Base-by-base conservation (phyloP, 64 coral and sea anemone genomes). In the Astreopora myriophthalma region DNA sequence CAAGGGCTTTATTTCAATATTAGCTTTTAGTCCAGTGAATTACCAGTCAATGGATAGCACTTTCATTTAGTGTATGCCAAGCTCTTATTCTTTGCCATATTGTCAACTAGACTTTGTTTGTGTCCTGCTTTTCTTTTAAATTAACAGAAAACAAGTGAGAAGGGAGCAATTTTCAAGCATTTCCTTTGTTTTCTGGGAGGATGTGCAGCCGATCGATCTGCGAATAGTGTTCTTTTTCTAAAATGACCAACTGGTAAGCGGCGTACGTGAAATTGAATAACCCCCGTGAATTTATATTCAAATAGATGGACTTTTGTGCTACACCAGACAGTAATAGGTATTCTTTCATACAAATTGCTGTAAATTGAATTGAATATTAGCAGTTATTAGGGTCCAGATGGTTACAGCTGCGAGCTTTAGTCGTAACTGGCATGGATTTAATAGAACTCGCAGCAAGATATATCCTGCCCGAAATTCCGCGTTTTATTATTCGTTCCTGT, bases 341-440 rank as follows among this genome's bases (percentile, higher is more conserved):
- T 83, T 83, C 49, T 83, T 83, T 83, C 79, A 83, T 83, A 83
- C 79, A 83, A 83, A 83, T 83, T 83, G 79, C 64, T 83, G 79
- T 83, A 83, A 83, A 83, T 83, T 83, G 79, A 83, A 83, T 83
- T 83, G 79, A 83, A 83, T 64, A 64, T 83, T 64, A 83, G 79
- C 79, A 83, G 79, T 83, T 83, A 83, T 83, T 83, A 65, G 29
- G 33, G 55, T 25, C 79, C 58, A 83, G 79, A 83, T 83, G 79
- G 79, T 37, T 1, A 35, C 79, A 83, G 79, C 79, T 83, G 76
- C 26, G 19, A 14, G 4, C 12, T 80, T 2, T 19, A 83, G n/a
- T 35, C 16, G 8, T 64, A 57, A n/a, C 20, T 20, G 20, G 4
- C 42, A 6, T 46, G 4, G 19, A 19, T 14, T 36, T 65, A 36